Evolutionary conservation across 2,797 vertebrate genomes (phyloP), one percentile per base, ranked within the genome.

Genomic region (Salmo trutta): DNA sequence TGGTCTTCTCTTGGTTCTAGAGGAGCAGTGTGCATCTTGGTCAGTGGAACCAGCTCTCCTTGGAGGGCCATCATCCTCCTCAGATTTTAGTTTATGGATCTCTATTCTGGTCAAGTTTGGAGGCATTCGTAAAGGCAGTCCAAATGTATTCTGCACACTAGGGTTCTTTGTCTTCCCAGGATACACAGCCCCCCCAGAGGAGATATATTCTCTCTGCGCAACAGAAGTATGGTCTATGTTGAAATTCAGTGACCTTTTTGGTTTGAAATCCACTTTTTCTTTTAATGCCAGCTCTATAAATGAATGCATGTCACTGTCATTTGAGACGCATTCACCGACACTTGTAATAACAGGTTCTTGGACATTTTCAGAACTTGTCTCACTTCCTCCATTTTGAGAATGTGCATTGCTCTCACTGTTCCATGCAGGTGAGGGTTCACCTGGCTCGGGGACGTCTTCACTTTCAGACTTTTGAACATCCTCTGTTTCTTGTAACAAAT

Each of bases 91-190:
- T 33, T 85, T 77, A 53, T 10, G 77, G 59, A 72, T 51, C 79
- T 83, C 78, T 5, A 89, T 69, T 8, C 24, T 81, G 21, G 82
- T 79, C 47, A 82, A 0, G 12, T 54, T 73, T 8, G 91, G 93
- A 0, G 95, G 92, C 74, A 89, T 88, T 75, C 95, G 95, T 86
- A 98, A 86, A 0, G 97, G 97, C 73, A 97, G 78, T 75, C 90
- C 95, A 41, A 85, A 95, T 0, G 95, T 96, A 86, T 96, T 97
- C 53, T 78, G 80, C 5, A 24, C 6, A 62, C 4, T 2, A 4
- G 24, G 0, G 3, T 17, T 56, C 1, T 47, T 47, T 47, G 75
- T 75, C 69, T 52, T 81, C 24, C n/a, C 59, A 27, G 75, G 56
- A 69, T 14, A 29, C 29, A 66, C 5, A 24, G 29, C 47, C 47